Conservation (phyloP, 2,113 vertebrate species). For the Procavia capensis region DNA sequence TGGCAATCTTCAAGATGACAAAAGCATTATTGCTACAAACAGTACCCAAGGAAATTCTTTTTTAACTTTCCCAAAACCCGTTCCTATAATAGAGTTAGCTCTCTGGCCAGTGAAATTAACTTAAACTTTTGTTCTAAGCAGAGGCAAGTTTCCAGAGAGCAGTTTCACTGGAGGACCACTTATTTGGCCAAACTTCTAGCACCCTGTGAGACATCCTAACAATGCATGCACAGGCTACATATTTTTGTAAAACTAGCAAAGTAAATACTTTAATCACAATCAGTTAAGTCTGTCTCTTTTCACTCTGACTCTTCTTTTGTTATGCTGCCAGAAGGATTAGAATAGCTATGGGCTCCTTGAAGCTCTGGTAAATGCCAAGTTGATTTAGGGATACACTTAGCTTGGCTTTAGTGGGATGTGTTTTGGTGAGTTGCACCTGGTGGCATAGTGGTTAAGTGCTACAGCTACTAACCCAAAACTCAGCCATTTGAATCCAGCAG, state of each 20-base stretch:
- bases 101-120: background rate
- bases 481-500: too few species aligned
- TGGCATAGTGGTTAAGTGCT: too few species aligned
- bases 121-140: background rate
- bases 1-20: background rate
- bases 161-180: background rate
- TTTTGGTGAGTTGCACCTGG: too few species aligned
- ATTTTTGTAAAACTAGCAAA: conserved; percentile 34
- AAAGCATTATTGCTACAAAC: background rate
- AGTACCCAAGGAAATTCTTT: background rate
- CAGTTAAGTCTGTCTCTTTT: background rate
- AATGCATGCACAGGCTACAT: background rate
- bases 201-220: background rate
- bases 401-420: background rate
- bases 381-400: background rate
- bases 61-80: background rate
- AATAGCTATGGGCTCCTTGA: background rate
- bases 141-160: background rate
- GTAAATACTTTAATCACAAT: conserved; percentile 4
- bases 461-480: too few species aligned
- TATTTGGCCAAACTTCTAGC: background rate
- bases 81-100: background rate
- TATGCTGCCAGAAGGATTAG: background rate
- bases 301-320: background rate
- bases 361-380: background rate